Base-by-base conservation (phyloP, 2,888 invertebrate species). In the Itoplectis maculator region DNA sequence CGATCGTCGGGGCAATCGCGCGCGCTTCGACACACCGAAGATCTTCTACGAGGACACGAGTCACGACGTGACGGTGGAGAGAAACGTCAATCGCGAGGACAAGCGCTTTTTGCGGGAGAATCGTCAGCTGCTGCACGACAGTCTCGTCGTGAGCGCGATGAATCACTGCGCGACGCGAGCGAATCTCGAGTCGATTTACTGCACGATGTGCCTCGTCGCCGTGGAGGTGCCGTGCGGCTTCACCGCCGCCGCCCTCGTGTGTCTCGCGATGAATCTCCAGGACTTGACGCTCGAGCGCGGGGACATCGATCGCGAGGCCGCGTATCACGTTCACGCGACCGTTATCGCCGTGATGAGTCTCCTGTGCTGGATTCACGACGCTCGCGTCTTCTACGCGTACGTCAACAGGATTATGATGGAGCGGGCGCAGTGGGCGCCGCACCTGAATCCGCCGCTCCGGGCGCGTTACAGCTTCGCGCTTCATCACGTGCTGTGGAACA, bases 151-250 rank as follows among this genome's bases (percentile, higher is more conserved):
- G n/a, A 94, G 95, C 7, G 87, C 94, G 0, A 88, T 93, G 56
- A 89, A 91, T 61, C 95, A 95, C 84, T 93, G 93, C 18, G 86
- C 89, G 0, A 93, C 90, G 7, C 91, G 93, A 47, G 90, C 93
- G n/a, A 95, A 95, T 85, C 86, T 95, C 35, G 95, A 95, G 85
- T 93, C 93, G 5, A 90, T 94, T 0, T 95, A 94, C 85, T 93
- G 94, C 47, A 93, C 94, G 0, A 91, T 95, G n/a, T 94, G 95
- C 66, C 89, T 95, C 59, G 91, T 95, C 0, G 92, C 94, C 0
- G 89, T 95, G 9, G 95, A 95, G 88, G 93, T 95, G 13, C 95
- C 95, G 0, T 95, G 95, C 77, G 95, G 95, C 0, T 94, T 95
- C 86, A 94, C 95, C 0, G 95, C 95, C 0, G 95, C 95, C 0